A percentile compares a stretch with the other conserved stretches of the same genome.
phyloP scores from a whole-genome alignment of 2,113 vertebrate species.

The Gulo gulo region DNA sequence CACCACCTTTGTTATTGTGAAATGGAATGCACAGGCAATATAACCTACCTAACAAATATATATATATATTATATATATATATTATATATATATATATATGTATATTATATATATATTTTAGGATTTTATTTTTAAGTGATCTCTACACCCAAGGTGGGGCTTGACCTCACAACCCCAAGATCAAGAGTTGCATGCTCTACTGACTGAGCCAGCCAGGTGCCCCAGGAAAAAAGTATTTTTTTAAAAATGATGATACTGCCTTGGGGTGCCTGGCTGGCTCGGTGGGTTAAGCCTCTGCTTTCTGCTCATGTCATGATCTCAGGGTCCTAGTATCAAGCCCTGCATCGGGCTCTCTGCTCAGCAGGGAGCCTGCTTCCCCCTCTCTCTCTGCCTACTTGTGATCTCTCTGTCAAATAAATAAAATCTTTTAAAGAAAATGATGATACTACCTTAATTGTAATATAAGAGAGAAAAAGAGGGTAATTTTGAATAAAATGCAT shows the following conservation, averaged over 20 bases:
- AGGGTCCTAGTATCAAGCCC: no score
- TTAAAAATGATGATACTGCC: no score
- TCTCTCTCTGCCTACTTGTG: no score
- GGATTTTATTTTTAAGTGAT: not conserved
- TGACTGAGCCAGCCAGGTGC: not conserved
- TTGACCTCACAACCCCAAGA: not conserved
- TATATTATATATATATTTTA: not conserved
- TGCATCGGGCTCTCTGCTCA: no score
- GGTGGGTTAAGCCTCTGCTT: no score
- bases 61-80: not conserved
- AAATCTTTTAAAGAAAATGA: no score
- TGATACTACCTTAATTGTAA: not conserved
- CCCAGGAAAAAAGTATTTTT: not conserved
- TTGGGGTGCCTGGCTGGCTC: no score
- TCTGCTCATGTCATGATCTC: no score
- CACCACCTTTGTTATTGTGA: not conserved
- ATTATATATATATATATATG: not conserved
- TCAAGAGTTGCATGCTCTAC: not conserved
- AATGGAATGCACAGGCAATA: not conserved
- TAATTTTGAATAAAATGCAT: not conserved
- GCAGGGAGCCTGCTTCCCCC: no score
- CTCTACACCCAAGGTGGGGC: not conserved
- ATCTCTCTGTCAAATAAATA: no score
- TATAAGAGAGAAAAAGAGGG: not conserved
- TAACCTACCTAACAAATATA: not conserved